Conservation (phyloP, 2,113 vertebrate species). For the Saguinus midas region DNA sequence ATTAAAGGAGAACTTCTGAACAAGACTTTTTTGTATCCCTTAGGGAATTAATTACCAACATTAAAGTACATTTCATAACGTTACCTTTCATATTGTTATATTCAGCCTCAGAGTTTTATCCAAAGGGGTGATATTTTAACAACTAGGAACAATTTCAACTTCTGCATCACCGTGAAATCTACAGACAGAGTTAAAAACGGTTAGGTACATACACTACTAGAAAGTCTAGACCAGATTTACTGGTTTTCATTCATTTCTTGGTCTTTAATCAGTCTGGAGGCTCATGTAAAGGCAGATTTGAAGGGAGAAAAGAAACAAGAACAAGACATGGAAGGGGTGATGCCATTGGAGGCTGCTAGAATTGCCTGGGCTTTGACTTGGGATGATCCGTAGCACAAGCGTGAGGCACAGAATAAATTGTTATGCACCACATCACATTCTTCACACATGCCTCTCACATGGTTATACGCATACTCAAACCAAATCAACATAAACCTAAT, state of each 20-base stretch:
- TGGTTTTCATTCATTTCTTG: neutral
- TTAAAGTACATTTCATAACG: neutral
- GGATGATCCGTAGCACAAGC: neutral
- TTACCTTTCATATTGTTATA: neutral
- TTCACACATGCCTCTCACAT: too few species aligned
- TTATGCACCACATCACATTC: neutral
- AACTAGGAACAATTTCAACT: neutral
- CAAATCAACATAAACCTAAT: neutral
- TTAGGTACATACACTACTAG: neutral
- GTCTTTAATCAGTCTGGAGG: neutral
- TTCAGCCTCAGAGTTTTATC: neutral
- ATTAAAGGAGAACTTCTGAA: neutral
- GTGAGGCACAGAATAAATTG: neutral
- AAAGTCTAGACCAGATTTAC: neutral
- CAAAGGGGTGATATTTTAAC: neutral
- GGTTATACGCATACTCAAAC: neutral
- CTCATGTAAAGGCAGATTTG: neutral
- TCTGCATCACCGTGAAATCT: neutral
- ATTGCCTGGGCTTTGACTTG: neutral
- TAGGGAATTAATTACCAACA: neutral
- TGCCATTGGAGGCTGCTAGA: neutral
- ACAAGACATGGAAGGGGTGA: neutral
- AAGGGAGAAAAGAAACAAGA: neutral
- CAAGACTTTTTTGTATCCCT: neutral
- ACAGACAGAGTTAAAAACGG: neutral